phyloP scores from a whole-genome alignment of 2,113 vertebrate genomes.

The Trematomus loennbergii region DNA sequence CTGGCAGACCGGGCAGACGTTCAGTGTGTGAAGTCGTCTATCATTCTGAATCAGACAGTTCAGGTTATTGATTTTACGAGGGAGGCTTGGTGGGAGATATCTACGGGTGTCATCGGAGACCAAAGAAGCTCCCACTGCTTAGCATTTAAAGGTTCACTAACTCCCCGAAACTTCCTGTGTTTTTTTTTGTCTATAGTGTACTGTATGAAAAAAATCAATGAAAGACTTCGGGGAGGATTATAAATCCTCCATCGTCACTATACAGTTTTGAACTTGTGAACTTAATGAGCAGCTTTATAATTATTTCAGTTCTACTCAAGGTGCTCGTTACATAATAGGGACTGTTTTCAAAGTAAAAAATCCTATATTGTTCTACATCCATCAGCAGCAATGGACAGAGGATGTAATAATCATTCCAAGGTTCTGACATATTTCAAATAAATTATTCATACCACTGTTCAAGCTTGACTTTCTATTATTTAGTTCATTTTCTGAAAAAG shows the following conservation, averaged over 20 bases:
- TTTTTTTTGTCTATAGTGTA: conserved; percentile 3
- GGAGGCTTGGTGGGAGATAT: conserved; percentile 36
- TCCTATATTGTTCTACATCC: neutral
- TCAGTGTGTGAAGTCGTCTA: conserved; percentile 37
- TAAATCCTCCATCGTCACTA: neutral
- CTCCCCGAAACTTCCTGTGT: conserved; percentile 31
- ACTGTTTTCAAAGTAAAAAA: conserved; percentile 15
- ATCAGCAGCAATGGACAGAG: neutral
- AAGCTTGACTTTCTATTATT: neutral
- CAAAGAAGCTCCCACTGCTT: conserved; percentile 53
- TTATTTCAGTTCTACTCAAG: neutral
- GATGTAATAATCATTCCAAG: neutral
- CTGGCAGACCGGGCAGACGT: conserved; percentile 25
- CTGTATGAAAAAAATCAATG: conserved; percentile 38
- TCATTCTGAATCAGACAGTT: conserved; percentile 49
- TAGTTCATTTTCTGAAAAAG: neutral
- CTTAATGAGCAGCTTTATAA: conserved; percentile 14
- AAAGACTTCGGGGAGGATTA: neutral
- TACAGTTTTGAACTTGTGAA: conserved; percentile 11
- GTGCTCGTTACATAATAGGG: neutral
- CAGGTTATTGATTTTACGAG: conserved; percentile 67
- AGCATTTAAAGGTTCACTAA: conserved; percentile 56
- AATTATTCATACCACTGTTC: neutral
- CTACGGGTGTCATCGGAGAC: conserved; percentile 45
- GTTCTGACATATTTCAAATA: neutral